Base-by-base conservation (phyloP, 2,888 invertebrate genomes). In the Autographa gamma region DNA sequence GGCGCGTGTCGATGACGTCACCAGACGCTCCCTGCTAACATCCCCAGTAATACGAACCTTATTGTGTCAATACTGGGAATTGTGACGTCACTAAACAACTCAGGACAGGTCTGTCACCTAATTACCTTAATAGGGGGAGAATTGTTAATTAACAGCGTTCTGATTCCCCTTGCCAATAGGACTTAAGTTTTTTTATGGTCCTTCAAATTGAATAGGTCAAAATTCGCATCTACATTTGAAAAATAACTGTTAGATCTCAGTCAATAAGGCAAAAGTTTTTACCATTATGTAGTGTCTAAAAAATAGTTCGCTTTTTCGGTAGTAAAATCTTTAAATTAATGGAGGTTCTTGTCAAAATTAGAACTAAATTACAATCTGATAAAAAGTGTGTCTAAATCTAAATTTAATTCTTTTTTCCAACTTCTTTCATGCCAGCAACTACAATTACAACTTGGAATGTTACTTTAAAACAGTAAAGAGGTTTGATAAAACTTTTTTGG, bases 1-100 rank as follows among this genome's bases (percentile, higher is more conserved):
- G 59, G 74, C 69, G 76, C 68, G 69, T 68, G 74, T 43, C 69
- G 59, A 16, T 83, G 80, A 77, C 73, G 80, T 73, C 66, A 77
- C 14, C 52, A 61, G 82, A 73, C 76, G 58, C 75, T 78, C 76
- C 76, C 74, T 71, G 56, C 43, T 61, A 54, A 52, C 52, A 80
- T 73, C 71, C 69, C 71, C 32, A 52, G 73, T 73, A 71, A 73
- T 31, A 71, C 31, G 72, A 78, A 25, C 67, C 69, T 13, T 59
- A 58, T 64, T 64, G 16, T 43, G 54, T 60, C 9, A 73, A 34
- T 19, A 66, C 67, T 58, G 54, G 60, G 52, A 59, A 61, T 59
- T 54, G 25, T 74, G 63, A 74, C 67, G 66, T 80, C 68, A 77
- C 14, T n/a, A 6, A 1, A 48, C 0, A 6, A 19, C 18, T 34